Evolutionary conservation across 2,888 invertebrate genomes (phyloP).

Genomic region (Lycophotia porphyrea): DNA sequence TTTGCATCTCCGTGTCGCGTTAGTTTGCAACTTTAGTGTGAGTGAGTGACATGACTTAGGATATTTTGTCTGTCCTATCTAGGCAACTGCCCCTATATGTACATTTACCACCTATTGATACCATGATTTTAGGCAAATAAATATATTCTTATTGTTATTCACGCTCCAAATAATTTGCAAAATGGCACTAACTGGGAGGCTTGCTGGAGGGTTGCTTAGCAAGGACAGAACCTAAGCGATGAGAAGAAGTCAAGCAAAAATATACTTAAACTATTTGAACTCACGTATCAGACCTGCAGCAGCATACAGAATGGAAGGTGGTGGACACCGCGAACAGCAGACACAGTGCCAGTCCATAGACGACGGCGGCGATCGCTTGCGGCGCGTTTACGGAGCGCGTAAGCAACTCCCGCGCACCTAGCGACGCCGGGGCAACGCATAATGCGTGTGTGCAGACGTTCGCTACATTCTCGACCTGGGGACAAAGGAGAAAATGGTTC

Average conservation of each 20-base stretch:
- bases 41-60: conserved; percentile 5
- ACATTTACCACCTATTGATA: background rate
- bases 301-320: conserved; percentile 97
- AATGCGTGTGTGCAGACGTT: conserved; percentile 98
- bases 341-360: conserved; percentile 96
- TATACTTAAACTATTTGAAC: conserved; percentile 64
- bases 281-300: conserved; percentile 90
- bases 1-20: background rate
- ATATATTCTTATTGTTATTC: background rate
- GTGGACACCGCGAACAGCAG: conserved; percentile 97
- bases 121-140: background rate
- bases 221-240: conserved; percentile 6
- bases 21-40: conserved; percentile 56
- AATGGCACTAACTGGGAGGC: background rate
- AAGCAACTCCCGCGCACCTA: conserved; percentile 94
- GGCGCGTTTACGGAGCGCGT: conserved; percentile 93
- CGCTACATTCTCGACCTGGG: conserved; percentile 96
- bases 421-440: conserved; percentile 96
- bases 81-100: background rate
- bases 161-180: background rate
- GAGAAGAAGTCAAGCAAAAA: conserved; percentile 31
- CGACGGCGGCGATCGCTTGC: conserved; percentile 94
- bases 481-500: conserved; percentile 13
- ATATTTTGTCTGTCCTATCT: conserved; percentile 4
- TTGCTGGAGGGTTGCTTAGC: too few species aligned